These are phyloP conservation scores for Hippopotamyrus pictus DNA, from an alignment of 2,797 vertebrate genomes.

Conservation along the genomic window DNA sequence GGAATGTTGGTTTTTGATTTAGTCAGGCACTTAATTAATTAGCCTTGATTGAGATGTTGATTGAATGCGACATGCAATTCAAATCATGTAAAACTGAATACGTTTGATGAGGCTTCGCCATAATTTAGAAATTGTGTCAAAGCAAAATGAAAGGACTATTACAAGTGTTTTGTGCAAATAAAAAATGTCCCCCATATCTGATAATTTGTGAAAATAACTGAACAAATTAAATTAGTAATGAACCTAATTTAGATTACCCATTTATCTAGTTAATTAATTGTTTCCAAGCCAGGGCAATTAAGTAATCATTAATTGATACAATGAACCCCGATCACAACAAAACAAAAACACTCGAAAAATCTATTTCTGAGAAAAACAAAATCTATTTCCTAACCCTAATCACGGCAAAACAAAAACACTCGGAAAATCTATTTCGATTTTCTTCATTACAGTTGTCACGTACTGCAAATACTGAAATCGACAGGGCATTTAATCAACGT, in stretches of 20 bases:
- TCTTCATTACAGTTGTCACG: neutral
- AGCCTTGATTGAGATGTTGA: conserved; percentile 13
- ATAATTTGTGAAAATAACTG: neutral
- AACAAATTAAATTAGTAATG: neutral
- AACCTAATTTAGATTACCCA: neutral
- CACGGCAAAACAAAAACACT: neutral
- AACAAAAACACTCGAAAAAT: neutral
- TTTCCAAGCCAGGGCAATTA: neutral
- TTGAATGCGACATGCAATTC: conserved; percentile 5
- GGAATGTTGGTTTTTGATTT: neutral
- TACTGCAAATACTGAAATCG: neutral
- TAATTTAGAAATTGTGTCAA: neutral
- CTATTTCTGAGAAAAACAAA: neutral
- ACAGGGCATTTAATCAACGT: neutral
- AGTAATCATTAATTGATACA: conserved; percentile 2
- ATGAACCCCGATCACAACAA: neutral
- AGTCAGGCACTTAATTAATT: conserved; percentile 9
- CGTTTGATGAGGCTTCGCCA: neutral
- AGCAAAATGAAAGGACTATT: neutral
- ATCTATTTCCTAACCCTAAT: neutral
- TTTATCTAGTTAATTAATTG: neutral
- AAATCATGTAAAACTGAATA: conserved; percentile 1
- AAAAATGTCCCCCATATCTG: neutral
- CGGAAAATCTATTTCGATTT: neutral
- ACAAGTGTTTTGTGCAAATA: neutral